phyloP scores from a whole-genome alignment of 1,140 invertebrate genomes.

The Bilobella aurantiaca region DNA sequence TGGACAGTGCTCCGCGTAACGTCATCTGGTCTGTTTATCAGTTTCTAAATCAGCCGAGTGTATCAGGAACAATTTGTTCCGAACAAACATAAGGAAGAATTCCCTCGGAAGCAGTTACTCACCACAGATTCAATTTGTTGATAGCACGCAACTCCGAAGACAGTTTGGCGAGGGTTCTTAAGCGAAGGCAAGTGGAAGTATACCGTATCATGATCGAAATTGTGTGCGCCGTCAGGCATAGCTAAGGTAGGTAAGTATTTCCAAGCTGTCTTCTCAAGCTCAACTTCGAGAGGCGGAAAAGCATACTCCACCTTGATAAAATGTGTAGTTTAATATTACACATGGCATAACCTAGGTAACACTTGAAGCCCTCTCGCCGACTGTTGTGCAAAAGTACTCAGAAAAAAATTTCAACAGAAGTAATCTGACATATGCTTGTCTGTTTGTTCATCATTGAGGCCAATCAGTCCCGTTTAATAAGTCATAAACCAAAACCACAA shows the following conservation, averaged over 20 bases:
- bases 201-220: constrained; percentile 89
- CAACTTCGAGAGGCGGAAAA: constrained; percentile 69
- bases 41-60: constrained; percentile 65
- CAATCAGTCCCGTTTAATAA: no score
- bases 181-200: constrained; percentile 91
- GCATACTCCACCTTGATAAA: constrained; percentile 81
- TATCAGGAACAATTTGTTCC: no score
- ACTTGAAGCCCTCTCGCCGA: no score
- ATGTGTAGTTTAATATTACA: no score
- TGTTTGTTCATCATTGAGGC: neutral
- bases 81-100: constrained; percentile 27
- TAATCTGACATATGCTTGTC: neutral
- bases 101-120: constrained; percentile 29
- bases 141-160: constrained; percentile 96
- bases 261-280: constrained; percentile 57
- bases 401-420: neutral
- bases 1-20: constrained; percentile 91
- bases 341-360: no score
- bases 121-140: constrained; percentile 93
- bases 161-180: constrained; percentile 65
- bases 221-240: constrained; percentile 94
- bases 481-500: no score
- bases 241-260: constrained; percentile 74
- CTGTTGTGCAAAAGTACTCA: no score
- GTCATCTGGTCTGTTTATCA: constrained; percentile 88